Evolutionary conservation across 2,888 invertebrate genomes (phyloP).

Genomic region (Nasonia oneida): DNA sequence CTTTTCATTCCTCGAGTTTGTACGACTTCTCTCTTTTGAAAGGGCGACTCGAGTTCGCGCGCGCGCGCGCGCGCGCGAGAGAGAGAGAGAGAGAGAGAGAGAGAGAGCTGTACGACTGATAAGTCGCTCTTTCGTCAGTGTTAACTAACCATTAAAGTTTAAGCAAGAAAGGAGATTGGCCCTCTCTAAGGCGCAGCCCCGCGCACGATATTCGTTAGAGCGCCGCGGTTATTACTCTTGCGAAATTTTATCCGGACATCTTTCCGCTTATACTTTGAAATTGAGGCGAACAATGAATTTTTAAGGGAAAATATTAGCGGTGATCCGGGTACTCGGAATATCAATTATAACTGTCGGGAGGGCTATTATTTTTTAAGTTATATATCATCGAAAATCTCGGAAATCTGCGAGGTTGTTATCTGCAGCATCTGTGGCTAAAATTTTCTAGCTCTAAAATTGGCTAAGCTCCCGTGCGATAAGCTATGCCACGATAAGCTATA

Average conservation of each 20-base stretch:
- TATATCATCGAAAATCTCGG: too few species aligned
- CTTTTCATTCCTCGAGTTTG: conserved; percentile 65
- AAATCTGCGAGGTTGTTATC: too few species aligned
- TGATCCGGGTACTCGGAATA: neutral
- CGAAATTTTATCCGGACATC: conserved; percentile 30
- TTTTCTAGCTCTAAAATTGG: too few species aligned
- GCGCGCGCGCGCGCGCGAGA: too few species aligned
- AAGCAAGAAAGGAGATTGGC: conserved; percentile 65
- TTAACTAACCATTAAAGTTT: conserved; percentile 75
- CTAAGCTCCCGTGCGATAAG: conserved; percentile 65
- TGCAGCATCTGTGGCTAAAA: too few species aligned
- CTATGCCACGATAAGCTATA: conserved; percentile 62
- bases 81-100: too few species aligned
- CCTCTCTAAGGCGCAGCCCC: conserved; percentile 40
- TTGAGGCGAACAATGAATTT: conserved; percentile 40
- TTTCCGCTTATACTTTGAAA: conserved; percentile 30
- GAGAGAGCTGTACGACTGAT: conserved; percentile 66
- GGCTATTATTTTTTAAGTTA: neutral
- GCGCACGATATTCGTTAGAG: conserved; percentile 66
- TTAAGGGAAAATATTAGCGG: neutral
- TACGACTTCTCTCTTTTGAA: conserved; percentile 69
- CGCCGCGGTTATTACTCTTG: conserved; percentile 57
- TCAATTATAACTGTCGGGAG: neutral
- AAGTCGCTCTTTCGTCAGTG: conserved; percentile 67
- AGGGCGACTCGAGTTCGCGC: neutral